Conservation (phyloP, 2,888 invertebrate species). For the Sarcophaga subvicina region DNA sequence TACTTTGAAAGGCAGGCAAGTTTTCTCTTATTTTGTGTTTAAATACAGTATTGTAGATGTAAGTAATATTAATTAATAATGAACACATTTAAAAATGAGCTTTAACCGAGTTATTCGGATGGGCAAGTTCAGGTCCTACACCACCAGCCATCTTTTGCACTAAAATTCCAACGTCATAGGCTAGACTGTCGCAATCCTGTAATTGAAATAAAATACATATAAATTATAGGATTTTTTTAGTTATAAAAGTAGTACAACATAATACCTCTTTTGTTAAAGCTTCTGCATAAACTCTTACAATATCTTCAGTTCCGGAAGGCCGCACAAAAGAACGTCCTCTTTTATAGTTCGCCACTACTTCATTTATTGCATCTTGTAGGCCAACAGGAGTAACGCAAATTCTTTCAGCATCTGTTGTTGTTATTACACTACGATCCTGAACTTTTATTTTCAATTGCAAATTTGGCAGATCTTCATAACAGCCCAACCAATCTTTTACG, state of each 20-base stretch:
- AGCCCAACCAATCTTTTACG: conserved; percentile 89
- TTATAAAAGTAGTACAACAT: not conserved
- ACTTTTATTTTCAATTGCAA: conserved; percentile 94
- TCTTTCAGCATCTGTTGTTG: conserved; percentile 94
- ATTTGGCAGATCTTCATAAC: conserved; percentile 94
- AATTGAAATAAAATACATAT: conserved; percentile 20
- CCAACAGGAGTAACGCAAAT: conserved; percentile 90
- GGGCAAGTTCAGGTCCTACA: conserved; percentile 85
- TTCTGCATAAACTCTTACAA: conserved; percentile 98
- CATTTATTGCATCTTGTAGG: conserved; percentile 91
- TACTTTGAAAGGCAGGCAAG: conserved; percentile 52
- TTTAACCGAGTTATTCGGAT: conserved; percentile 75
- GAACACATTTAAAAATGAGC: conserved; percentile 76
- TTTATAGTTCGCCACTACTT: conserved; percentile 86
- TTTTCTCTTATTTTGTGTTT: conserved; percentile 21
- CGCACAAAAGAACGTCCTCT: conserved; percentile 94
- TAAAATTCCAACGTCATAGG: conserved; percentile 88
- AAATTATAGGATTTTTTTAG: not conserved
- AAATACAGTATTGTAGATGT: conserved; percentile 18
- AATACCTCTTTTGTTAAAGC: conserved; percentile 87
- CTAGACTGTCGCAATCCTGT: conserved; percentile 87
- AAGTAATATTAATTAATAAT: conserved; percentile 13
- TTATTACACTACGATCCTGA: conserved; percentile 91
- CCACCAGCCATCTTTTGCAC: conserved; percentile 92
- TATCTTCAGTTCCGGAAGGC: conserved; percentile 98